phyloP scores from a whole-genome alignment of 2,797 vertebrate genomes.

The Alca torda region DNA sequence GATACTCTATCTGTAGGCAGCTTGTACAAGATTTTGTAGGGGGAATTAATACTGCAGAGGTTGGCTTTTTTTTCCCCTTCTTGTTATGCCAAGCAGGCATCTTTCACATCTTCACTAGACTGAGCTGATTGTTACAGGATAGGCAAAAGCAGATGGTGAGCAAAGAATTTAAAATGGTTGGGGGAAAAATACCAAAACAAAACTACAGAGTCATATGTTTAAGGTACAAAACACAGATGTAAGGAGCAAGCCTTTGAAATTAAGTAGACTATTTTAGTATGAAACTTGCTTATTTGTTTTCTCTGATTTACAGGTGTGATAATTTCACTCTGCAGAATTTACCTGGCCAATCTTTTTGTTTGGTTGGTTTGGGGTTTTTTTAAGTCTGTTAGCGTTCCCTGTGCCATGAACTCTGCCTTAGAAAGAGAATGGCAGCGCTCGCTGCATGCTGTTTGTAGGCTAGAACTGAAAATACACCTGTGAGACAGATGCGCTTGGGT shows the following conservation, averaged over 20 bases:
- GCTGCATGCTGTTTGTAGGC: constrained; percentile 4
- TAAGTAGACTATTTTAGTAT: constrained; percentile 23
- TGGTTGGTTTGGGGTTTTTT: not conserved
- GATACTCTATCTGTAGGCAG: constrained; percentile 86
- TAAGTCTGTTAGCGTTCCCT: constrained; percentile 32
- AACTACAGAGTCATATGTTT: constrained; percentile 33
- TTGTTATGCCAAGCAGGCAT: constrained; percentile 59
- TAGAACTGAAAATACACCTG: constrained; percentile 36
- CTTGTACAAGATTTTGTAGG: constrained; percentile 75
- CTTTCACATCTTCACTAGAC: constrained; percentile 67
- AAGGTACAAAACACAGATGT: constrained; percentile 63
- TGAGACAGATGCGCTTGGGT: not conserved
- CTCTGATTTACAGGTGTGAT: constrained; percentile 54
- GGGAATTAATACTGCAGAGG: constrained; percentile 68
- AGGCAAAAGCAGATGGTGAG: constrained; percentile 78
- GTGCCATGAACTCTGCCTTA: constrained; percentile 34
- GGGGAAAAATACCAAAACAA: constrained; percentile 59
- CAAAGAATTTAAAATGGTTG: constrained; percentile 66
- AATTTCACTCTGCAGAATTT: constrained; percentile 47
- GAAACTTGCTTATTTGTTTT: constrained; percentile 65
- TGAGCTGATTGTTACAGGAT: constrained; percentile 66
- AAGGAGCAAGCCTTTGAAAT: constrained; percentile 48
- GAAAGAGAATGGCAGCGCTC: constrained; percentile 15
- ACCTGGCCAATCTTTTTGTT: constrained; percentile 39
- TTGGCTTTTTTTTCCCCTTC: not conserved